phyloP scores from a whole-genome alignment of 2,113 vertebrate genomes.

The Tympanuchus pallidicinctus region DNA sequence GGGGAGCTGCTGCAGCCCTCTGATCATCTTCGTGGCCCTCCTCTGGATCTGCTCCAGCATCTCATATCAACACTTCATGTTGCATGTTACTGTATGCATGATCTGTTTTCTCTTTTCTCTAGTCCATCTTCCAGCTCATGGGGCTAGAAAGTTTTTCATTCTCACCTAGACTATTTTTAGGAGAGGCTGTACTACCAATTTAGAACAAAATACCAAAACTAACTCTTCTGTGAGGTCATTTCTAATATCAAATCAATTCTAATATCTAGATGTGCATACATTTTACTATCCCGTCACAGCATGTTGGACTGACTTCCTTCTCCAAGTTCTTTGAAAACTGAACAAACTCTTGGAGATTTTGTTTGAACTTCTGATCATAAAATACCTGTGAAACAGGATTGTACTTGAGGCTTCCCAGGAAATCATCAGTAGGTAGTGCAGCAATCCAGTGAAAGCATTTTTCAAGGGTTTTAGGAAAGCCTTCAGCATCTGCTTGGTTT shows the following conservation, averaged over 20 bases:
- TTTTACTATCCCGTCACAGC: too few relatives aligned
- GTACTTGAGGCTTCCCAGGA: neutral
- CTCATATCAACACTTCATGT: neutral
- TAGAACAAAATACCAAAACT: neutral
- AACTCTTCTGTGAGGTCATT: neutral
- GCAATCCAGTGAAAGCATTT: neutral
- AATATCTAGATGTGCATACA: too few relatives aligned
- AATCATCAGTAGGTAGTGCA: neutral
- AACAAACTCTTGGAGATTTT: neutral
- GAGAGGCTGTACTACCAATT: neutral
- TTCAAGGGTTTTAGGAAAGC: neutral
- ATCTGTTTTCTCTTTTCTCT: neutral
- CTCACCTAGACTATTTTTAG: neutral
- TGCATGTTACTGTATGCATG: neutral
- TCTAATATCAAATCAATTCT: too few relatives aligned
- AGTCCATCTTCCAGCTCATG: neutral
- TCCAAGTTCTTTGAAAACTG: neutral
- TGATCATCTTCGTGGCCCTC: too few relatives aligned
- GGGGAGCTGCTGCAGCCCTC: too few relatives aligned
- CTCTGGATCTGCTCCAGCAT: too few relatives aligned
- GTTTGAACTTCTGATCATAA: neutral
- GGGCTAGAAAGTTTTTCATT: neutral
- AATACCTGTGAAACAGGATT: neutral
- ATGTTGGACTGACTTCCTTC: neutral
- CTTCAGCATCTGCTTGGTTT: neutral